phyloP scores from a whole-genome alignment of 2,888 invertebrate species.

The Podabrus alpinus region DNA sequence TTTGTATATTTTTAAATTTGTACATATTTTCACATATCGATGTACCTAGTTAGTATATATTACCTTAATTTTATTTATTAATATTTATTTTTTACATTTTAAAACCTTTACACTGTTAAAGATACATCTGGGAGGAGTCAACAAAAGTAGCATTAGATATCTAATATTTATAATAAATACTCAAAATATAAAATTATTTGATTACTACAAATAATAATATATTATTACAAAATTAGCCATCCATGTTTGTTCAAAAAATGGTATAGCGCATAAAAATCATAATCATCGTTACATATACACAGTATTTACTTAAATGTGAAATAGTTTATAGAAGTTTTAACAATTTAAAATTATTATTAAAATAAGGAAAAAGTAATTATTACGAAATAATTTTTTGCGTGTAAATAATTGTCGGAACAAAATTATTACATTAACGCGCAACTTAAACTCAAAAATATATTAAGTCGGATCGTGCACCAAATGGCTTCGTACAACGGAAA shows the following conservation, averaged over 20 bases:
- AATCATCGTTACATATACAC: slow-evolving; percentile 28
- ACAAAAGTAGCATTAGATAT: background rate
- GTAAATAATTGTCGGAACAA: background rate
- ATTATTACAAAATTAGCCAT: slow-evolving; percentile 27
- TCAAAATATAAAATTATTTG: slow-evolving; percentile 16
- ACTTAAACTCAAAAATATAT: background rate
- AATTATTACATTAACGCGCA: background rate
- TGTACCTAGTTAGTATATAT: slow-evolving; percentile 17
- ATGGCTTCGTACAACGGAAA: background rate
- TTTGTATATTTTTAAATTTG: slow-evolving; percentile 21
- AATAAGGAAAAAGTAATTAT: background rate
- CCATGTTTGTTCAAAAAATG: slow-evolving; percentile 25
- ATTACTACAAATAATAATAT: slow-evolving; percentile 18
- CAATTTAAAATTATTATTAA: background rate
- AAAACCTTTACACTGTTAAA: slow-evolving; percentile 13
- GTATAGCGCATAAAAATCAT: slow-evolving; percentile 27
- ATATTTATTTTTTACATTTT: slow-evolving; percentile 21
- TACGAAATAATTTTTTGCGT: background rate
- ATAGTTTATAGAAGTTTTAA: slow-evolving; percentile 18
- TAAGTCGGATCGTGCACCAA: background rate
- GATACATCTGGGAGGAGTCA: background rate
- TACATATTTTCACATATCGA: slow-evolving; percentile 39
- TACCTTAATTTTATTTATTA: background rate
- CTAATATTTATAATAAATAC: slow-evolving; percentile 7
- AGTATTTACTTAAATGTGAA: slow-evolving; percentile 28